phyloP scores from a whole-genome alignment of 30 jellyfish, hydroid and myxozoan genomes.

The Cassiopea xamachana region DNA sequence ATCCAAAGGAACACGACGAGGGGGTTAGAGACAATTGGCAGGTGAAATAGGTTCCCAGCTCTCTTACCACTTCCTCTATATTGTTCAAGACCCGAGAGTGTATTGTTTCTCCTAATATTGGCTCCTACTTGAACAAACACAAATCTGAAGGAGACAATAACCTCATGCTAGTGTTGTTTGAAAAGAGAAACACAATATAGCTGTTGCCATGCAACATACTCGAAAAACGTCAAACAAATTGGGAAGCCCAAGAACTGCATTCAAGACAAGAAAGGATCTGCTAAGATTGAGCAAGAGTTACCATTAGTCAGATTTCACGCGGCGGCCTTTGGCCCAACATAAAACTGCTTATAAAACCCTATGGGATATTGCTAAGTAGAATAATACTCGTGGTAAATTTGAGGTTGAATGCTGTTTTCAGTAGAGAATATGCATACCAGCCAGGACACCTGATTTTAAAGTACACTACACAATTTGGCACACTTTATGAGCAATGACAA shows the following conservation, averaged over 20 bases:
- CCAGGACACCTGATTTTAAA: too few species aligned
- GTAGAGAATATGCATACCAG: too few species aligned
- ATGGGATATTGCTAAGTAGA: too few species aligned
- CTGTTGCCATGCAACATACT: constrained; percentile 49
- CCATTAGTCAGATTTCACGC: background rate
- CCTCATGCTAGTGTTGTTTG: constrained; percentile 25
- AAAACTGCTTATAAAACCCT: too few species aligned
- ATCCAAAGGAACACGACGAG: too few species aligned
- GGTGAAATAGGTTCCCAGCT: background rate
- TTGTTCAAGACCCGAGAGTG: background rate
- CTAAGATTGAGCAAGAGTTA: background rate
- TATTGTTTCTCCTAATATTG: background rate
- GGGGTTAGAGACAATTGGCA: too few species aligned
- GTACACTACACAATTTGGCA: background rate
- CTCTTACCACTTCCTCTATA: background rate
- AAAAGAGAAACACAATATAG: constrained; percentile 21
- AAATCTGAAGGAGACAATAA: constrained; percentile 13
- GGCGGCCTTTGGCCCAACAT: too few species aligned
- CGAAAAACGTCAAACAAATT: constrained; percentile 43
- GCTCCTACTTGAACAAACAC: background rate
- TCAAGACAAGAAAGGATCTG: background rate
- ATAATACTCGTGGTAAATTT: too few species aligned
- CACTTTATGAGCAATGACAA: constrained; percentile 41
- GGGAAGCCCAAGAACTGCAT: background rate
- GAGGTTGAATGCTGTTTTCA: too few species aligned